phyloP scores from a whole-genome alignment of 2,888 invertebrate genomes.

The Horisme vitalbata region DNA sequence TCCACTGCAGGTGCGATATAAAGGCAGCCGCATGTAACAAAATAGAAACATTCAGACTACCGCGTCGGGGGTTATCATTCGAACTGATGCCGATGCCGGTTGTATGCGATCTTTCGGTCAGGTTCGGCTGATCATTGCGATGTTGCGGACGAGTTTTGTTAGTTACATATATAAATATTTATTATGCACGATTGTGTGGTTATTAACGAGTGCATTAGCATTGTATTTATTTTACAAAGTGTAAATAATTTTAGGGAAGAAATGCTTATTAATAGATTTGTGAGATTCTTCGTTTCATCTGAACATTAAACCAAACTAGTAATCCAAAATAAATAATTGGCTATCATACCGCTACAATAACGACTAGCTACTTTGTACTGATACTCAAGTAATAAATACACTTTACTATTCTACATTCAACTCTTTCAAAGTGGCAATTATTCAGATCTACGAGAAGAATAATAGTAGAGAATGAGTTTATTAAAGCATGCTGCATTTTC shows the following conservation, averaged over 20 bases:
- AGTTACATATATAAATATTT: conserved; percentile 27
- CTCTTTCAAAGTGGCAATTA: conserved; percentile 34
- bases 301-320: conserved; percentile 29
- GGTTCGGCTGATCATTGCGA: conserved; percentile 17
- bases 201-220: conserved; percentile 30
- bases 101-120: conserved; percentile 15
- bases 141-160: conserved; percentile 27
- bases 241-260: conserved; percentile 14
- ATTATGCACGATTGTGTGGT: conserved; percentile 27
- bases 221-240: conserved; percentile 19
- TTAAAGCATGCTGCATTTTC: conserved; percentile 65
- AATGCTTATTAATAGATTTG: conserved; percentile 26
- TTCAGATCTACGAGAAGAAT: conserved; percentile 59
- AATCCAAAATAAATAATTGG: conserved; percentile 36
- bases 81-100: conserved; percentile 16
- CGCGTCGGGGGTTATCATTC: conserved; percentile 25
- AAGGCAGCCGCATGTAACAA: conserved; percentile 84
- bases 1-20: conserved; percentile 85
- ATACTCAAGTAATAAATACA: conserved; percentile 38
- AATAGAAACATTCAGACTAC: conserved; percentile 76
- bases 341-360: conserved; percentile 40
- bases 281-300: conserved; percentile 33
- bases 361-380: conserved; percentile 78
- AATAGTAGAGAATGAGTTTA: conserved; percentile 44
- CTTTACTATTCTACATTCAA: conserved; percentile 28